Conservation (phyloP, 2,888 invertebrate genomes). For the Melinaea menophilus region DNA sequence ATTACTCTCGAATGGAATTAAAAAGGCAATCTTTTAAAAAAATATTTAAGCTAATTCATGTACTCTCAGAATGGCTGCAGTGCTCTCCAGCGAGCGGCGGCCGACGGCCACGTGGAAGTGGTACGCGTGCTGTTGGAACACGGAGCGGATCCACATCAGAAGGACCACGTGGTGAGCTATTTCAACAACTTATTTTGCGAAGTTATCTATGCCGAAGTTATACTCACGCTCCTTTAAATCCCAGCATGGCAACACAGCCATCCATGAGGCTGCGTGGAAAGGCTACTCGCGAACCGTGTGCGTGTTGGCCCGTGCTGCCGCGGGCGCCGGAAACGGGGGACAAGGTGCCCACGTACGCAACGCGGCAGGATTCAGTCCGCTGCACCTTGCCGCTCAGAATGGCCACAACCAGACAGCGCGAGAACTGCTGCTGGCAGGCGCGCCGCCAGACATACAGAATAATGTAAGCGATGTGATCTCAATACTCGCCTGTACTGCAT, state of each 20-base stretch:
- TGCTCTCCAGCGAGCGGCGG: slow-evolving; percentile 92
- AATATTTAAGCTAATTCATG: no score
- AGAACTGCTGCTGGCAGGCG: slow-evolving; percentile 91
- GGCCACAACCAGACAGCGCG: slow-evolving; percentile 97
- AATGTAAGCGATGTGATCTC: slow-evolving; percentile 78
- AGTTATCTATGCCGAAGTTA: no score
- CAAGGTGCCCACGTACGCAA: no score
- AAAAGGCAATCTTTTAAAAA: no score
- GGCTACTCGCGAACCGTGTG: slow-evolving; percentile 92
- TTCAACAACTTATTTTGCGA: no score
- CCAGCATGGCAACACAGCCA: slow-evolving; percentile 94
- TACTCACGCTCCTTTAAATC: not conserved
- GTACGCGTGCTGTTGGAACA: slow-evolving; percentile 89
- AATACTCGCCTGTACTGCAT: no score
- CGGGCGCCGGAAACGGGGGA: slow-evolving; percentile 52
- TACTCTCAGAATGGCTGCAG: slow-evolving; percentile 87
- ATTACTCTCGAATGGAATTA: no score
- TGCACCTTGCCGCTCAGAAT: slow-evolving; percentile 96
- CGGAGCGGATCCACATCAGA: slow-evolving; percentile 91
- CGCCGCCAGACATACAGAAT: slow-evolving; percentile 92
- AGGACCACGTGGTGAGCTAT: slow-evolving; percentile 84
- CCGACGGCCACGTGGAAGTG: slow-evolving; percentile 92
- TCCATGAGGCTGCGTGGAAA: slow-evolving; percentile 97
- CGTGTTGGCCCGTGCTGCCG: slow-evolving; percentile 79
- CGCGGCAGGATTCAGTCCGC: slow-evolving; percentile 34